phyloP scores from a whole-genome alignment of 2,113 vertebrate species.

The Crotalus helleri region DNA sequence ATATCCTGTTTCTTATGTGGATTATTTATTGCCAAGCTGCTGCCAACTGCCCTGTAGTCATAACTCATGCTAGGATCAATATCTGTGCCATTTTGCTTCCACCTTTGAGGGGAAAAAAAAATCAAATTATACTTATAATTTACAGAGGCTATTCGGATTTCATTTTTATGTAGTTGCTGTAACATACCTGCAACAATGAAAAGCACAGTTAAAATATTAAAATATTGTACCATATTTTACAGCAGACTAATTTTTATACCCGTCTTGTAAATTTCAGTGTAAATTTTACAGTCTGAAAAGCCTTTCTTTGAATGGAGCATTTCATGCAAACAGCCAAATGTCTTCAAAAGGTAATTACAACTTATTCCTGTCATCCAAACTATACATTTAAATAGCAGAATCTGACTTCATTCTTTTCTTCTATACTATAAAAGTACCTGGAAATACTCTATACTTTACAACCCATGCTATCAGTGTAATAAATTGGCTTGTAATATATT shows the following conservation, averaged over 20 bases:
- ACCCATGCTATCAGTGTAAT: constrained; percentile 1
- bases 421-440: not conserved
- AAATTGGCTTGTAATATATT: constrained; percentile 48
- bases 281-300: constrained; percentile 35
- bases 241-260: constrained; percentile 18
- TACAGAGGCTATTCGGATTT: constrained; percentile 45
- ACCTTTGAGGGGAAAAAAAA: constrained; percentile 73
- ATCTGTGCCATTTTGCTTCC: constrained; percentile 82
- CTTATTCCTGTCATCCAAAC: constrained; percentile 32
- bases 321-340: constrained; percentile 33
- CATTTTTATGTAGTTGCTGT: constrained; percentile 47
- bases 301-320: constrained; percentile 9
- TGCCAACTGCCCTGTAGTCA: constrained; percentile 82
- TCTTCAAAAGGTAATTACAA: constrained; percentile 42
- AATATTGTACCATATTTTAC: constrained; percentile 39
- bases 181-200: constrained; percentile 47
- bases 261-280: constrained; percentile 33
- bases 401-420: constrained; percentile 6
- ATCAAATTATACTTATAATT: constrained; percentile 61
- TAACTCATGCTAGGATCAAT: constrained; percentile 76
- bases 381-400: not conserved
- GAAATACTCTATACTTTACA: constrained; percentile 9
- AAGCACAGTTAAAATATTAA: constrained; percentile 38
- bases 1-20: constrained; percentile 77
- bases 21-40: constrained; percentile 82